A percentile compares a stretch with the other conserved stretches of the same genome.
Conservation (phyloP, 2,113 vertebrate genomes). For the Emydocephalus ijimae region DNA sequence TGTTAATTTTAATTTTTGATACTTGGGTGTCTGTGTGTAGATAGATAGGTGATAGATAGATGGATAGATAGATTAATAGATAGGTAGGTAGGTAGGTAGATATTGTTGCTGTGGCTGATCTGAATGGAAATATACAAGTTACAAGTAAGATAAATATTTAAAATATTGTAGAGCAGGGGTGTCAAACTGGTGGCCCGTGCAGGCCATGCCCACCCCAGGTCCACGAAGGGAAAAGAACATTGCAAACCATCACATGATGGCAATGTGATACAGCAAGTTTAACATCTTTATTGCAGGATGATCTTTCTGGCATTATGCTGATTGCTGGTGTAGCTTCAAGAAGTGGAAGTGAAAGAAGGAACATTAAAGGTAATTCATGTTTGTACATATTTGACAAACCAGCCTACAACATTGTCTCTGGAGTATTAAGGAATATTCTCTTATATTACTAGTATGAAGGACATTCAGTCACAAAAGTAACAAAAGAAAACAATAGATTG, state of each 20-base stretch:
- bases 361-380: conserved; percentile 18
- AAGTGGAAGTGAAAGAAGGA: conserved; percentile 32
- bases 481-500: neutral
- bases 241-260: too few species aligned
- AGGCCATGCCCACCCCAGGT: too few species aligned
- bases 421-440: neutral
- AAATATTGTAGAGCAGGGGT: conserved; percentile 1
- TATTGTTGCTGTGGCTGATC: neutral
- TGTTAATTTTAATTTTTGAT: neutral
- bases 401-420: neutral
- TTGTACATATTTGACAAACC: conserved; percentile 20
- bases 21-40: too few species aligned
- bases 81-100: too few species aligned
- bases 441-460: neutral
- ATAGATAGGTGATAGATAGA: too few species aligned
- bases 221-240: too few species aligned
- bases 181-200: too few species aligned
- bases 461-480: neutral
- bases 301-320: conserved; percentile 52
- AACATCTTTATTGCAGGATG: neutral
- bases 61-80: too few species aligned
- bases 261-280: too few species aligned
- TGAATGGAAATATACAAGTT: neutral
- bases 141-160: conserved; percentile 20
- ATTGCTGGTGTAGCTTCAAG: conserved; percentile 31